These are phyloP conservation scores for Brenthis daphne DNA, from an alignment of 2,888 invertebrate genomes.

Conservation along the genomic window DNA sequence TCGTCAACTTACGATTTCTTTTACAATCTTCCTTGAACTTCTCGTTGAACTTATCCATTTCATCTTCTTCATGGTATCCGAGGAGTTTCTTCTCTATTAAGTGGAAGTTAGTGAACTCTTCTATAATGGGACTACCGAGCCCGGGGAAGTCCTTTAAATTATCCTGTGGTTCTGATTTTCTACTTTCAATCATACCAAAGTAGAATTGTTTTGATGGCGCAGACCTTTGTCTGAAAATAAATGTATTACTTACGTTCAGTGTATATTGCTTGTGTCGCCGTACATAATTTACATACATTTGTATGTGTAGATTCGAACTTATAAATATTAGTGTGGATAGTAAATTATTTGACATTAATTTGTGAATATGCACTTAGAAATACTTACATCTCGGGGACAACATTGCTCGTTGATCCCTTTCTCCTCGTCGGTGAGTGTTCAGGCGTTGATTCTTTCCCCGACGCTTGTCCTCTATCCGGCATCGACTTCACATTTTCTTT, in stretches of 20 bases:
- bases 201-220: conserved; percentile 84
- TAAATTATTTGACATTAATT: background rate
- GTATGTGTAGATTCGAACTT: too few relatives aligned
- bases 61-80: conserved; percentile 71
- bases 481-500: conserved; percentile 62
- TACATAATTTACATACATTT: too few relatives aligned
- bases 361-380: conserved; percentile 20
- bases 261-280: too few relatives aligned
- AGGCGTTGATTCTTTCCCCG: conserved; percentile 84
- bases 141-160: conserved; percentile 74
- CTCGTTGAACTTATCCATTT: conserved; percentile 71
- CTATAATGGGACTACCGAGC: conserved; percentile 72
- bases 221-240: conserved; percentile 52
- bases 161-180: conserved; percentile 59
- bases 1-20: conserved; percentile 62
- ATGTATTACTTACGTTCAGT: background rate
- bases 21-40: conserved; percentile 67
- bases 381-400: conserved; percentile 60
- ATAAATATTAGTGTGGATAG: background rate
- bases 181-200: conserved; percentile 88
- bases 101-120: conserved; percentile 73
- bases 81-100: conserved; percentile 73
- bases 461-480: conserved; percentile 81
- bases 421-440: conserved; percentile 81
- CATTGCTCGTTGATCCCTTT: conserved; percentile 50